Evolutionary conservation across 2,797 vertebrate species (phyloP).

Genomic region (Syndactyla subalaris): DNA sequence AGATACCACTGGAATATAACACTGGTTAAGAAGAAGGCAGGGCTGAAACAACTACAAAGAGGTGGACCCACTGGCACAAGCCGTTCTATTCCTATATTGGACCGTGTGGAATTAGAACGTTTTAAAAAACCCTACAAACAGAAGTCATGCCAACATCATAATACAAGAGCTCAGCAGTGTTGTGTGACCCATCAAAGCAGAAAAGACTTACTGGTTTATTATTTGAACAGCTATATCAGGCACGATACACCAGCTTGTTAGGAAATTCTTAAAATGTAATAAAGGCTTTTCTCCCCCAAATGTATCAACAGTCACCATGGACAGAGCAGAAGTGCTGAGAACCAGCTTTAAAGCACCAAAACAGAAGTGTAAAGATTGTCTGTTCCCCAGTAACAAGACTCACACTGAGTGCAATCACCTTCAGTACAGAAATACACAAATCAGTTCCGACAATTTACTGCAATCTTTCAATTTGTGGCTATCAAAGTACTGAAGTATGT

Average conservation of each 20-base stretch:
- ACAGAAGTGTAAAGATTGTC: constrained; percentile 33
- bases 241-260: constrained; percentile 14
- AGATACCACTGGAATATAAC: constrained; percentile 79
- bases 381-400: background rate
- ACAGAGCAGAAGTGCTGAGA: constrained; percentile 37
- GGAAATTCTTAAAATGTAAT: background rate
- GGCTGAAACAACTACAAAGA: constrained; percentile 70
- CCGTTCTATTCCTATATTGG: constrained; percentile 1
- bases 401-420: background rate
- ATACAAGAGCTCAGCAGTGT: constrained; percentile 36
- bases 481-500: background rate
- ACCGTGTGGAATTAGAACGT: constrained; percentile 35
- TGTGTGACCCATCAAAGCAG: constrained; percentile 45
- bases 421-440: background rate
- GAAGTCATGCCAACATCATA: constrained; percentile 26
- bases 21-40: constrained; percentile 72
- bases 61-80: constrained; percentile 43
- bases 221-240: constrained; percentile 12
- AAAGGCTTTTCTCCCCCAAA: constrained; percentile 13
- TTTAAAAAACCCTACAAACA: background rate
- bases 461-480: background rate
- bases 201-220: constrained; percentile 5
- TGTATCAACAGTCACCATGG: background rate
- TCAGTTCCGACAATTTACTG: background rate
- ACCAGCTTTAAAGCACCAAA: constrained; percentile 53